Evolutionary conservation across 2,113 vertebrate genomes (phyloP).

Genomic region (Elephas maximus): DNA sequence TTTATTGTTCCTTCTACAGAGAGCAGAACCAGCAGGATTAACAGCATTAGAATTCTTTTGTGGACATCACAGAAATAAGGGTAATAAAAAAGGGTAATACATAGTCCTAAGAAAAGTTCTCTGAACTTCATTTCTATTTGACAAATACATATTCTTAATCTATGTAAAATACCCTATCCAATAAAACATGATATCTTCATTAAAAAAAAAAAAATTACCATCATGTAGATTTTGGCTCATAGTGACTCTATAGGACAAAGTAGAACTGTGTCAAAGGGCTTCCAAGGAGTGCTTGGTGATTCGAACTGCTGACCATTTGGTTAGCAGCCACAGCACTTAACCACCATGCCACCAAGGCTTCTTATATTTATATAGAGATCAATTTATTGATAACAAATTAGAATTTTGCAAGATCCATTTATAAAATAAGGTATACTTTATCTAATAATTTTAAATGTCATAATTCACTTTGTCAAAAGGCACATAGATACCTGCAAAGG

Average conservation of each 20-base stretch:
- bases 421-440: neutral
- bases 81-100: neutral
- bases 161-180: neutral
- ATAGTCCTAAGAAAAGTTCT: neutral
- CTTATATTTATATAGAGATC: neutral
- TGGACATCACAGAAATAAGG: neutral
- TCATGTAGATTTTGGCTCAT: too few species aligned
- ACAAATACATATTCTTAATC: neutral
- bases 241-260: too few species aligned
- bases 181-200: neutral
- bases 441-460: neutral
- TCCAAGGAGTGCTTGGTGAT: too few species aligned
- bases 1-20: constrained; percentile 54
- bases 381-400: neutral
- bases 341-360: too few species aligned
- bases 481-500: neutral
- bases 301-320: too few species aligned
- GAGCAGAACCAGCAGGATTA: constrained; percentile 30
- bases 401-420: neutral
- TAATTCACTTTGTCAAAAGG: neutral
- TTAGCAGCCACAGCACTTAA: too few species aligned
- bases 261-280: too few species aligned
- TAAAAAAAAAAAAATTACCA: too few species aligned
- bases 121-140: neutral
- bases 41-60: constrained; percentile 26